Evolutionary conservation across 2,797 vertebrate genomes (phyloP).

Genomic region (Denticeps clupeoides): DNA sequence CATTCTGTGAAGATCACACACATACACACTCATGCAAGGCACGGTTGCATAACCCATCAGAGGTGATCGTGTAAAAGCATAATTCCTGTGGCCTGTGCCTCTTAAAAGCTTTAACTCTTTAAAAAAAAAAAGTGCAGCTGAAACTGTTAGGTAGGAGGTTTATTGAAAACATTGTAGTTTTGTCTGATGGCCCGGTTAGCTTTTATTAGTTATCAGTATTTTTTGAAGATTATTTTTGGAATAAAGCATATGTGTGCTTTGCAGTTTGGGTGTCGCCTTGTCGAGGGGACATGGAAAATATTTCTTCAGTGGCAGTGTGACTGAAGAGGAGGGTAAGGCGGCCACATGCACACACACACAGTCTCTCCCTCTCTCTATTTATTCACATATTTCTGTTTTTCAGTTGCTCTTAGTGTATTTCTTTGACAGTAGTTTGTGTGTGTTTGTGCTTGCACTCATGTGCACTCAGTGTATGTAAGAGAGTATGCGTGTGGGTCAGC

Average conservation of each 20-base stretch:
- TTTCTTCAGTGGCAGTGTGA: slow-evolving; percentile 91
- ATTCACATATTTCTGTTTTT: background rate
- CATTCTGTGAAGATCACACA: too few species aligned
- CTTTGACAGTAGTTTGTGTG: slow-evolving; percentile 10
- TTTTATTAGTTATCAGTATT: too few species aligned
- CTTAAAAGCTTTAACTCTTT: too few species aligned
- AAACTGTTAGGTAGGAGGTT: too few species aligned
- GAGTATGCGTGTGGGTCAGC: slow-evolving; percentile 34
- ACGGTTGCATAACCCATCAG: too few species aligned
- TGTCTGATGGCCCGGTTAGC: too few species aligned
- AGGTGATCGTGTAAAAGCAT: too few species aligned
- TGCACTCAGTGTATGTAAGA: slow-evolving; percentile 5
- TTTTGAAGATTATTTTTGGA: too few species aligned
- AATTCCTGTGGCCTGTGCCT: too few species aligned
- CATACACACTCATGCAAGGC: too few species aligned
- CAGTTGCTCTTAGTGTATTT: background rate
- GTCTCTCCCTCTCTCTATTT: background rate
- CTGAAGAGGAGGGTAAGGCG: slow-evolving; percentile 85
- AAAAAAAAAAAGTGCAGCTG: too few species aligned
- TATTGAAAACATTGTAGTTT: too few species aligned
- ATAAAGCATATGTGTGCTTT: slow-evolving; percentile 10
- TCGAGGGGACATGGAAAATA: slow-evolving; percentile 93
- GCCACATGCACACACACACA: background rate
- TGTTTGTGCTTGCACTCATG: background rate
- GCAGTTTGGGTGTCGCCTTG: slow-evolving; percentile 90